A percentile compares a stretch with the other conserved stretches of the same genome.
Evolutionary conservation across 23 tunicate species (phyloP).

Genomic region (Ciona savignyi): DNA sequence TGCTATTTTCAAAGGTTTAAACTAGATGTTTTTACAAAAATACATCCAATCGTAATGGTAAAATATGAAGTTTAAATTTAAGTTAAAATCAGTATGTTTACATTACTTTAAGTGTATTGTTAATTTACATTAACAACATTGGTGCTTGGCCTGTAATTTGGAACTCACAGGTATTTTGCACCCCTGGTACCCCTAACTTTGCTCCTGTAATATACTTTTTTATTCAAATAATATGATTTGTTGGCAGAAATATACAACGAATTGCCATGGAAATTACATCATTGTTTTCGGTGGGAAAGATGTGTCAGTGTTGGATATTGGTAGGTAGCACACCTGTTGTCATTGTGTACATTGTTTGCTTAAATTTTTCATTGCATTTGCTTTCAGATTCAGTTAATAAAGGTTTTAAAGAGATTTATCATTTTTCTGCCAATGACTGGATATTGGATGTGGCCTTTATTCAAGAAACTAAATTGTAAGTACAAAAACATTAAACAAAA

Average conservation of each 20-base stretch:
- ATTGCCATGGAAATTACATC: neutral
- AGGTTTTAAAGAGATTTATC: neutral
- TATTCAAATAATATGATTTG: too few relatives aligned
- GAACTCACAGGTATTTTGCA: too few relatives aligned
- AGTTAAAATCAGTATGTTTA: too few relatives aligned
- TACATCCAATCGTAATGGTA: too few relatives aligned
- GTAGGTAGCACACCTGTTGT: neutral
- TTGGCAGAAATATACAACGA: neutral
- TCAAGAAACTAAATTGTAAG: neutral
- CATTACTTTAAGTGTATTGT: too few relatives aligned
- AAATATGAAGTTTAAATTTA: too few relatives aligned
- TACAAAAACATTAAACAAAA: neutral
- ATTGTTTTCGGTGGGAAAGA: conserved; percentile 39
- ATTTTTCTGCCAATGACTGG: conserved; percentile 24
- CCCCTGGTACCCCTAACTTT: too few relatives aligned
- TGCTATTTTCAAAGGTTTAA: too few relatives aligned
- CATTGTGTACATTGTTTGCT: neutral
- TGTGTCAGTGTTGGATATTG: conserved; percentile 2
- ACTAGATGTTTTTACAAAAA: too few relatives aligned
- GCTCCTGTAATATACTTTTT: too few relatives aligned
- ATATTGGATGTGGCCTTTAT: conserved; percentile 29
- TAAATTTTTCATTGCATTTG: neutral
- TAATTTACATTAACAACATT: too few relatives aligned
- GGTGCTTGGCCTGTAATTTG: too few relatives aligned
- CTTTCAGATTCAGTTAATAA: neutral